Conservation (phyloP, 2,888 invertebrate genomes). For the Trachelus iudaicus region DNA sequence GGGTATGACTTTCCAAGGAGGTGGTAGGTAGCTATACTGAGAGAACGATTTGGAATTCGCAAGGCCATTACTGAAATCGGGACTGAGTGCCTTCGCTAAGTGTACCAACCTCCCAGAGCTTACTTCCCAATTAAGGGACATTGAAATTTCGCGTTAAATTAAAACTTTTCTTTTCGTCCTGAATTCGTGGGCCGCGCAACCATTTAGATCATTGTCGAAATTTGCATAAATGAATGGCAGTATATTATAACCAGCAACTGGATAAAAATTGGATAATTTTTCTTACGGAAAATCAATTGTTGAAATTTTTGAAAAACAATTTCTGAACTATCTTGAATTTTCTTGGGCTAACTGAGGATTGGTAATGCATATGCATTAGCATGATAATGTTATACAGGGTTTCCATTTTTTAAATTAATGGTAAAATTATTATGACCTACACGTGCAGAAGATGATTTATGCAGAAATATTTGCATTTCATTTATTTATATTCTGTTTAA, state of each 20-base stretch:
- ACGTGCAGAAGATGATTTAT: no score
- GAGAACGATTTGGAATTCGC: neutral
- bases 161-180: neutral
- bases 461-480: no score
- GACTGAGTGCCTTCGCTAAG: neutral
- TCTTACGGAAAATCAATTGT: no score
- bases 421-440: neutral
- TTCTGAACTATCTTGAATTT: neutral
- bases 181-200: neutral
- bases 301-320: neutral
- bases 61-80: neutral
- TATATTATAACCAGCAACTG: neutral
- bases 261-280: neutral
- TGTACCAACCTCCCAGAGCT: neutral
- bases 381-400: no score
- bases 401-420: neutral
- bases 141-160: neutral
- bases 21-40: neutral
- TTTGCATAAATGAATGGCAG: neutral
- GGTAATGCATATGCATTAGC: neutral
- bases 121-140: neutral
- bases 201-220: neutral
- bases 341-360: neutral
- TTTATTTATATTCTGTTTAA: no score
- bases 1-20: neutral